Evolutionary conservation across 2,797 vertebrate species (phyloP).

Genomic region (Buceros bicornis): DNA sequence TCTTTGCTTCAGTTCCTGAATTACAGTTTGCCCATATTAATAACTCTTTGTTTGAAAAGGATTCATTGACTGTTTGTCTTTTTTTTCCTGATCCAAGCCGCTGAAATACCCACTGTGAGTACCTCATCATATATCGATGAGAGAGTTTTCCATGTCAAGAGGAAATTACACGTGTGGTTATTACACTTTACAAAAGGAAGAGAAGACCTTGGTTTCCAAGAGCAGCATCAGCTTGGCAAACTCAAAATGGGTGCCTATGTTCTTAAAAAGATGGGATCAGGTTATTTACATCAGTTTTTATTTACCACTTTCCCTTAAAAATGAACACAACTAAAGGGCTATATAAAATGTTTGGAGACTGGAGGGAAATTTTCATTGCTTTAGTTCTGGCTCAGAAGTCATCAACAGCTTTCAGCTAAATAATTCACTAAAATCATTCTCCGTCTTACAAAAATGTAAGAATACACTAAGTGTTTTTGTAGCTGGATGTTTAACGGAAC

Average conservation of each 20-base stretch:
- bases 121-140: accelerated
- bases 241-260: background rate
- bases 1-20: background rate
- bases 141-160: background rate
- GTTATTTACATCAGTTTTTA: background rate
- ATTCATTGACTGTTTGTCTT: background rate
- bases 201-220: background rate
- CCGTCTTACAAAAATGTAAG: background rate
- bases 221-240: background rate
- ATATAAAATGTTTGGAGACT: background rate
- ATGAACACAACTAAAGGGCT: background rate
- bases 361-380: background rate
- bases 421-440: background rate
- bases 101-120: background rate
- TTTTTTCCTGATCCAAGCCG: background rate
- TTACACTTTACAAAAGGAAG: background rate
- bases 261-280: background rate
- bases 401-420: background rate
- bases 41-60: background rate
- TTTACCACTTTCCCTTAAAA: background rate
- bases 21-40: background rate
- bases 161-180: background rate
- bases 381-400: background rate
- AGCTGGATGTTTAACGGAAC: background rate
- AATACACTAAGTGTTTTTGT: background rate